Evolutionary conservation across 1,140 invertebrate species (phyloP).

Genomic region (Tribolium madens): DNA sequence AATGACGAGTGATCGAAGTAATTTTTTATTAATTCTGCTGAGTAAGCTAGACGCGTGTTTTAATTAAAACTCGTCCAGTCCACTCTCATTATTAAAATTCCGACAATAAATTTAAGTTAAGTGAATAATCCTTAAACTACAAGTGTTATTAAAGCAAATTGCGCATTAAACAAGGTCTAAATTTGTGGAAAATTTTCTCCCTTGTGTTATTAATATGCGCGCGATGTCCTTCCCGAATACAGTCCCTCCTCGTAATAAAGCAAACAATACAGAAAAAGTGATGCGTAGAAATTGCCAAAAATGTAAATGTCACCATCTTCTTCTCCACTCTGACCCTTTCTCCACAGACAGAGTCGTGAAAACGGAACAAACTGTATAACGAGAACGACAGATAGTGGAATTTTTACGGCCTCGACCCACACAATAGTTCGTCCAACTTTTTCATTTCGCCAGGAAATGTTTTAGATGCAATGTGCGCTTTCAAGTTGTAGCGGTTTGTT

Average conservation of each 20-base stretch:
- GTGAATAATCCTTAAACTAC: constrained; percentile 32
- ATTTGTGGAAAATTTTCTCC: constrained; percentile 38
- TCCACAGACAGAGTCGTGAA: neutral
- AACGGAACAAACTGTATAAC: constrained; percentile 19
- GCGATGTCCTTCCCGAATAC: constrained; percentile 17
- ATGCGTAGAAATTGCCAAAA: constrained; percentile 12
- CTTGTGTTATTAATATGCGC: constrained; percentile 36
- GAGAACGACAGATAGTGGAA: constrained; percentile 38
- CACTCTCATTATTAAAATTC: constrained; percentile 38
- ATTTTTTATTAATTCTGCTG: constrained; percentile 9
- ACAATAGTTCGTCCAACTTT: constrained; percentile 30
- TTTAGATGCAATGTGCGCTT: constrained; percentile 19
- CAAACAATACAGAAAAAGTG: constrained; percentile 37
- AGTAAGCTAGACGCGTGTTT: constrained; percentile 1
- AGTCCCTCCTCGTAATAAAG: constrained; percentile 19
- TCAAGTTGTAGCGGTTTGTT: constrained; percentile 24
- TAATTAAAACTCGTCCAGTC: constrained; percentile 19
- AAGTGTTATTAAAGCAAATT: constrained; percentile 39
- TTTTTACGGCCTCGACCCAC: constrained; percentile 22
- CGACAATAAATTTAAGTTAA: constrained; percentile 31
- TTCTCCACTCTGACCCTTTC: constrained; percentile 9
- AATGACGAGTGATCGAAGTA: neutral
- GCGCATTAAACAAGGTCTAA: constrained; percentile 39
- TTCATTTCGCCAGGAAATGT: constrained; percentile 27
- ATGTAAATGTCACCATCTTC: constrained; percentile 24